A percentile compares a stretch with the other conserved stretches of the same genome.
Conservation (phyloP, 2,113 vertebrate species). For the Lophura nycthemera region DNA sequence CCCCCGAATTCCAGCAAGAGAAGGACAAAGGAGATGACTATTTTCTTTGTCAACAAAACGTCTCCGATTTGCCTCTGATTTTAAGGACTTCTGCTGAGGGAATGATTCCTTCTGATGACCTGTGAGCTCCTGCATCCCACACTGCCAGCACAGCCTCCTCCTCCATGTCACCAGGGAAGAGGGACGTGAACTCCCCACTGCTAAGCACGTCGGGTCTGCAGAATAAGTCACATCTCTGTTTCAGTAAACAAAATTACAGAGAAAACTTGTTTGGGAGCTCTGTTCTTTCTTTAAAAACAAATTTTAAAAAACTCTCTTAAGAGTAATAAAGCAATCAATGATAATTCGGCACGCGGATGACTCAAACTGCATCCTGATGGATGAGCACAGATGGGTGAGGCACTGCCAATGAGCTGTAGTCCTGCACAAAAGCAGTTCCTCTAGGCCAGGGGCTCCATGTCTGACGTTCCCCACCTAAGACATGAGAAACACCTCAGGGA, state of each 20-base stretch:
- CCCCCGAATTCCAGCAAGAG: not conserved
- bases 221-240: not conserved
- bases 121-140: not conserved
- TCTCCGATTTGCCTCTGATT: not conserved
- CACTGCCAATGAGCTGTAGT: not conserved
- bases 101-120: not conserved
- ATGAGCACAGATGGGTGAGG: not conserved
- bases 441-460: not conserved
- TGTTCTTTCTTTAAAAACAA: not conserved
- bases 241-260: not conserved
- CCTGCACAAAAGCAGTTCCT: rapidly evolving
- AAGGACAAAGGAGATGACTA: not conserved
- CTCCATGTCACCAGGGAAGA: not conserved
- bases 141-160: not conserved
- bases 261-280: not conserved
- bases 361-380: not conserved
- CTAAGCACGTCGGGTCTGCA: not conserved
- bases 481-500: not conserved
- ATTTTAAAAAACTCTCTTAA: not conserved
- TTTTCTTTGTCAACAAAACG: not conserved
- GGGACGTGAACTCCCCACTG: not conserved
- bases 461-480: not conserved
- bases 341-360: not conserved
- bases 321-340: not conserved
- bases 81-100: not conserved